phyloP scores from a whole-genome alignment of 2,888 invertebrate species.

The Maniola hyperantus region DNA sequence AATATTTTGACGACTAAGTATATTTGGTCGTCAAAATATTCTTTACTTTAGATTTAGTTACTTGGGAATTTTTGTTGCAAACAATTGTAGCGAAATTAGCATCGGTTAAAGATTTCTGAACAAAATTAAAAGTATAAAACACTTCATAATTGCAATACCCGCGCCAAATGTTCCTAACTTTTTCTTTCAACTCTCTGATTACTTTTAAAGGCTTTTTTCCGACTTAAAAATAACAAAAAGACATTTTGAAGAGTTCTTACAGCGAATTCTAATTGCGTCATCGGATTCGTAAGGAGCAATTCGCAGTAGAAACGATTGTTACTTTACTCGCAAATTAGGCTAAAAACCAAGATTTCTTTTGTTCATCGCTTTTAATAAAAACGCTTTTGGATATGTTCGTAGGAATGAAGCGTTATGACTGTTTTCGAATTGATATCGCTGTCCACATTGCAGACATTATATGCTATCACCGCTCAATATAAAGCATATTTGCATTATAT shows the following conservation, averaged over 20 bases:
- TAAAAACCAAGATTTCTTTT: slow-evolving; percentile 54
- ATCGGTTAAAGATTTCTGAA: slow-evolving; percentile 52
- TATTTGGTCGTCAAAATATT: too few relatives aligned
- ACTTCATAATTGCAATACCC: slow-evolving; percentile 63
- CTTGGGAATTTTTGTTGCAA: background rate
- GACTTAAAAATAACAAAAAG: slow-evolving; percentile 64
- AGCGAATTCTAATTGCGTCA: slow-evolving; percentile 65
- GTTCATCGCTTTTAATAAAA: background rate
- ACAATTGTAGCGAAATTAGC: background rate
- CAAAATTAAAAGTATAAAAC: slow-evolving; percentile 71
- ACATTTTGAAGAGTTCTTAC: slow-evolving; percentile 59
- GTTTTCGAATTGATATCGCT: too few relatives aligned
- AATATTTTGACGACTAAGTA: too few relatives aligned
- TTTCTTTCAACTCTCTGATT: slow-evolving; percentile 70
- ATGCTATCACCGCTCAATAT: too few relatives aligned
- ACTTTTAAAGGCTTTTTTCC: slow-evolving; percentile 70
- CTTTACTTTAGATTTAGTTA: too few relatives aligned
- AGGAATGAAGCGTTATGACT: too few relatives aligned
- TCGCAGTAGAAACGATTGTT: slow-evolving; percentile 54
- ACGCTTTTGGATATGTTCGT: too few relatives aligned
- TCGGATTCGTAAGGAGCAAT: slow-evolving; percentile 66
- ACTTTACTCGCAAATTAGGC: slow-evolving; percentile 60
- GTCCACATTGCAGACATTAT: too few relatives aligned
- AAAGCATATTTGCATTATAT: too few relatives aligned
- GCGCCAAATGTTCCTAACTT: slow-evolving; percentile 67